Conservation (phyloP, 2,888 invertebrate genomes). For the Crocallis elinguaria region DNA sequence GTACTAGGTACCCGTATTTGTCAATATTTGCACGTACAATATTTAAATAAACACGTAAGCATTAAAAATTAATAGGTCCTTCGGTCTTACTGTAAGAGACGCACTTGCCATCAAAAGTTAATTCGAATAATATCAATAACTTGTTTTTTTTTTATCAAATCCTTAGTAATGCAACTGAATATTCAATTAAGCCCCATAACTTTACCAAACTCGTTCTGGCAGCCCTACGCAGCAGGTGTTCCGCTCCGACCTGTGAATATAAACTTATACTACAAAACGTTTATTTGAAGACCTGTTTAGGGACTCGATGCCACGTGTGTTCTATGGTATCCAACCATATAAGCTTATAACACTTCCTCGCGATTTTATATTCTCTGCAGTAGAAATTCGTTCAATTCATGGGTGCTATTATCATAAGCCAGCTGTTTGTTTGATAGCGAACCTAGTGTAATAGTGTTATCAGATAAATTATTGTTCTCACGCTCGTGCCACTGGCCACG, state of each 20-base stretch:
- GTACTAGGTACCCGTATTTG: no score
- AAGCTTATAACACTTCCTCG: constrained; percentile 5
- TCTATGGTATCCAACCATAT: constrained; percentile 20
- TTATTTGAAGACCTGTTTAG: constrained; percentile 52
- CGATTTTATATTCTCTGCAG: constrained; percentile 2
- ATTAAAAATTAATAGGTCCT: no score
- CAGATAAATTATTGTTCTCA: constrained; percentile 10
- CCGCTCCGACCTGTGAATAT: constrained; percentile 48
- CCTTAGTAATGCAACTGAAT: no score
- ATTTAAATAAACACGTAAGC: no score
- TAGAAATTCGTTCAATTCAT: background rate
- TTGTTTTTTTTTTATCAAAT: no score
- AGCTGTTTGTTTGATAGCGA: constrained; percentile 22
- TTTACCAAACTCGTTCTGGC: background rate
- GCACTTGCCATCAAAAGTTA: no score
- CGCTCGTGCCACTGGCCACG: background rate
- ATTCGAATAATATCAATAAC: no score
- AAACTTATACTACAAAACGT: constrained; percentile 45
- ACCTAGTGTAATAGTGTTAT: background rate
- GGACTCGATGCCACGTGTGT: constrained; percentile 31
- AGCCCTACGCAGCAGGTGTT: constrained; percentile 44
- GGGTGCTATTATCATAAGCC: constrained; percentile 12
- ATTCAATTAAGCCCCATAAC: background rate
- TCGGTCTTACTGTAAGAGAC: no score
- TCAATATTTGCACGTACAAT: no score